phyloP scores from a whole-genome alignment of 2,797 vertebrate genomes.

The Mastacembelus armatus region DNA sequence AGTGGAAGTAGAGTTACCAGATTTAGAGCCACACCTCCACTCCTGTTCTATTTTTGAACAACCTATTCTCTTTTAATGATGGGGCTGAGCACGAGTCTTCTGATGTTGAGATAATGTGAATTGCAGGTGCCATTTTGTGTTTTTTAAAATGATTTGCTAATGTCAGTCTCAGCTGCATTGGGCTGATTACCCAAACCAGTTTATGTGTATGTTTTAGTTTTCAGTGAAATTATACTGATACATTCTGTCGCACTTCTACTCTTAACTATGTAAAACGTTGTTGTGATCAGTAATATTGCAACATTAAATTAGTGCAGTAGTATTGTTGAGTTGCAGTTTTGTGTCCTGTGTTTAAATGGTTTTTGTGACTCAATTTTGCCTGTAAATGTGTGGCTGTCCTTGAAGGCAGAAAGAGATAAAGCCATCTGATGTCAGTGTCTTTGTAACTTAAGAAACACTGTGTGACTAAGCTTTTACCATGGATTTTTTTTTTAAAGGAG shows the following conservation, averaged over 20 bases:
- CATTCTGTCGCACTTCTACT: too few species aligned
- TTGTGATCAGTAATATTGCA: not conserved
- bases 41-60: not conserved
- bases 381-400: conserved; percentile 10
- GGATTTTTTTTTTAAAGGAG: too few species aligned
- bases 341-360: not conserved
- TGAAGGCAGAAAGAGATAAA: conserved; percentile 27
- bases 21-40: too few species aligned
- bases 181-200: not conserved
- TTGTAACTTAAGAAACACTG: conserved; percentile 26
- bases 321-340: not conserved
- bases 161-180: not conserved
- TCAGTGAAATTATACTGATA: too few species aligned
- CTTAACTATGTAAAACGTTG: too few species aligned
- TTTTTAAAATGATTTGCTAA: not conserved
- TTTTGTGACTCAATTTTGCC: conserved; percentile 16
- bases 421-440: conserved; percentile 7
- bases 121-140: conserved; percentile 4
- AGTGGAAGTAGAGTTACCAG: too few species aligned
- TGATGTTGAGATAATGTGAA: not conserved
- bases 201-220: not conserved
- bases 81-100: not conserved
- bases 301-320: not conserved
- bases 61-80: not conserved
- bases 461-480: too few species aligned